Evolutionary conservation across 2,797 vertebrate species (phyloP).

Genomic region (Oreochromis grahami): DNA sequence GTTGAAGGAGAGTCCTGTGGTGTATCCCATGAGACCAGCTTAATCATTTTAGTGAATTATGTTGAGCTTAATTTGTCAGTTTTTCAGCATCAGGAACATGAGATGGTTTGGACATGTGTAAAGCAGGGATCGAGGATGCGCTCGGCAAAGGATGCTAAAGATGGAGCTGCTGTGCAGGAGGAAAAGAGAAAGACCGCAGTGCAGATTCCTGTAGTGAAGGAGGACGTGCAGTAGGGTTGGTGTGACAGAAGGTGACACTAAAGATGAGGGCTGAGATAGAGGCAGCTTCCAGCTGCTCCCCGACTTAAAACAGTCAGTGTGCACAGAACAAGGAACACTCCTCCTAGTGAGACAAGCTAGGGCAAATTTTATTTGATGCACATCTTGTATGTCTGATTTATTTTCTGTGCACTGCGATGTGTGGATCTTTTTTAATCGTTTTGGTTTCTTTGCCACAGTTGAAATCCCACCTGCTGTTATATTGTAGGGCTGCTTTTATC

Average conservation of each 20-base stretch:
- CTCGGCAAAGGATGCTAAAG: background rate
- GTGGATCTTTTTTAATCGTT: background rate
- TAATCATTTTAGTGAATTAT: background rate
- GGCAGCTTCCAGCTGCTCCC: background rate
- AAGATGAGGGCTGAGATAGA: background rate
- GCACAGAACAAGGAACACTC: background rate
- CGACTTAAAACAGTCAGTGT: background rate
- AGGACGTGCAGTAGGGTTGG: accelerated
- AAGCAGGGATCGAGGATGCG: background rate
- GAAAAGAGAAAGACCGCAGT: background rate
- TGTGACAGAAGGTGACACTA: background rate
- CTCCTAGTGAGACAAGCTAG: background rate
- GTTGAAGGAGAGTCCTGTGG: background rate
- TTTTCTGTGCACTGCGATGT: background rate
- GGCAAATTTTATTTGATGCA: background rate
- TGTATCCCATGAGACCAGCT: background rate
- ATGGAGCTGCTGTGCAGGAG: background rate
- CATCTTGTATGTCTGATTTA: background rate
- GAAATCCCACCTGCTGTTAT: background rate
- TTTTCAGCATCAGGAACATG: background rate
- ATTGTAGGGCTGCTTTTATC: background rate
- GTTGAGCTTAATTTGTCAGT: background rate
- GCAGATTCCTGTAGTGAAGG: background rate
- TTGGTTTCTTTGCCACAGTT: background rate
- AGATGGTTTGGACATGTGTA: background rate